Evolutionary conservation across 2,797 vertebrate genomes (phyloP), one percentile per base, ranked within the genome.

Genomic region (Allobates femoralis): DNA sequence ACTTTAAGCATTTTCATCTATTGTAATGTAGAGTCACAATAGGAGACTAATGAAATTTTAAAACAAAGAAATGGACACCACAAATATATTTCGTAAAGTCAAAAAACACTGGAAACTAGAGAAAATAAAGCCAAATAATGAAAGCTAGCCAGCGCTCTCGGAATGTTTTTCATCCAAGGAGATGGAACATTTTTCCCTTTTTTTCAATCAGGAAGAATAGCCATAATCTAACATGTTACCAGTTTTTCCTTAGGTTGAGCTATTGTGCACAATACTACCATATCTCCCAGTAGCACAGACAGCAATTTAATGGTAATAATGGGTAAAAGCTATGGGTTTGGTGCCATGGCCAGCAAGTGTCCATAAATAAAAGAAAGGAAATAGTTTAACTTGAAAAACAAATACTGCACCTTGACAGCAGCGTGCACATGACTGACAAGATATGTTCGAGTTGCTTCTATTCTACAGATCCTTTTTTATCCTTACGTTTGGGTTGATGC

Each of bases 401-500:
- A 62, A 30, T 19, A 32, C 21, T 7, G 11, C 41, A 46, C 21
- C 26, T 37, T 41, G 23, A 85, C 19, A 30, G 50, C 50, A 69
- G 28, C 60, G 19, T 60, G 46, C 32, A 26, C 77, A 85, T 41
- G 32, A 85, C 51, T 85, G 84, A 79, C 62, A 69, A 26, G 37
- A 71, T 37, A 37, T 58, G 32, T 83, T 41, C 58, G 46, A 37
- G 3, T 75, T 26, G 23, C 67, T 56, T 81, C 18, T 50, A 12
- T 69, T 69, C 23, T 60, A 41, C 4, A 26, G 14, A 62, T 82
- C 71, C 6, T 26, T 3, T 82, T 73, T 58, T 71, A 56, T 56
- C 18, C 41, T 21, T 28, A 11, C 23, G 30, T 86, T 86, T 23
- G 85, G 32, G 41, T 83, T 69, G 19, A 67, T 86, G 71, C 79